Percentiles rank a stretch among this genome's conserved stretches.
phyloP scores from a whole-genome alignment of 2,113 vertebrate genomes.

The Talpa occidentalis region DNA sequence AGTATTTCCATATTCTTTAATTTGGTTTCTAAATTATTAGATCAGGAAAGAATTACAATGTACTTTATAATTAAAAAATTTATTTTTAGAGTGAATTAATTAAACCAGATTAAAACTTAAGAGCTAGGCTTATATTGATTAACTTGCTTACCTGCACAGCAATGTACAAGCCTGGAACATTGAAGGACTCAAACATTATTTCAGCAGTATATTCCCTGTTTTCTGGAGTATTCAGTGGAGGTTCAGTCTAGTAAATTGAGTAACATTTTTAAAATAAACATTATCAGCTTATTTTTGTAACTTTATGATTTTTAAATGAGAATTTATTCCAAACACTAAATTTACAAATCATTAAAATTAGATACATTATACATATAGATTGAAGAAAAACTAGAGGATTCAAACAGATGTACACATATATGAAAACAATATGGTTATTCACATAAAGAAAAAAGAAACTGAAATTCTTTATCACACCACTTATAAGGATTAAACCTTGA shows the following conservation, averaged over 20 bases:
- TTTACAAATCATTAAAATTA: constrained; percentile 49
- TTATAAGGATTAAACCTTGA: not conserved
- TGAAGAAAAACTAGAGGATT: constrained; percentile 15
- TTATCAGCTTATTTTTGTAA: constrained; percentile 9
- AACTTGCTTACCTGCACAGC: constrained; percentile 94
- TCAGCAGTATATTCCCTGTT: constrained; percentile 99
- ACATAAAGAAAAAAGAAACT: not conserved
- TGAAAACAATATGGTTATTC: not conserved
- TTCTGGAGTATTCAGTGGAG: constrained; percentile 98
- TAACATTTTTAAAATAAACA: constrained; percentile 53
- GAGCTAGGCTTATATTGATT: not conserved
- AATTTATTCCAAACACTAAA: constrained; percentile 47
- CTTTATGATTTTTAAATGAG: constrained; percentile 29
- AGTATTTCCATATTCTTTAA: not conserved
- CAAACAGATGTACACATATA: not conserved
- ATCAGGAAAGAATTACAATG: constrained; percentile 16
- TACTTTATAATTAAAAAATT: not conserved
- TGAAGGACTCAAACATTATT: constrained; percentile 99
- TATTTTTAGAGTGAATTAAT: not conserved
- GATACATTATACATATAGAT: not conserved
- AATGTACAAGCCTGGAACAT: constrained; percentile 98
- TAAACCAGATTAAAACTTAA: constrained; percentile 39
- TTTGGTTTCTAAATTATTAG: constrained; percentile 29
- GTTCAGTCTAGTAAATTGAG: constrained; percentile 91
- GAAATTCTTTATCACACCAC: not conserved